Conservation (phyloP, 2,797 vertebrate species). For the Mormyrops attenuatus region DNA sequence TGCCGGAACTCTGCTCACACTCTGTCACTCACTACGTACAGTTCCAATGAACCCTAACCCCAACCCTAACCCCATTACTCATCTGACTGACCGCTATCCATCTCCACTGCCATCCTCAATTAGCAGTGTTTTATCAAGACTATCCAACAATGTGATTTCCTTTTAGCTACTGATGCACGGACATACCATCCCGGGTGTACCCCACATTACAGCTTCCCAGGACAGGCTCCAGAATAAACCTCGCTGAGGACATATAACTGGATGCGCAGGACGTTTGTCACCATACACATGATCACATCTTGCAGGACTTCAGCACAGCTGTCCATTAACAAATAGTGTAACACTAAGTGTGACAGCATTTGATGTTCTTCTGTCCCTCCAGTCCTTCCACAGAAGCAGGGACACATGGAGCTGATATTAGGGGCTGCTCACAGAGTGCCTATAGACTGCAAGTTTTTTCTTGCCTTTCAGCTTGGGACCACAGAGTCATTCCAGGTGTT, state of each 20-base stretch:
- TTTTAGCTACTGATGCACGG: neutral
- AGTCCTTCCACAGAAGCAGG: neutral
- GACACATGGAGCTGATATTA: neutral
- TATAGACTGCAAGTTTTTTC: neutral
- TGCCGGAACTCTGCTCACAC: neutral
- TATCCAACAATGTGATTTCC: neutral
- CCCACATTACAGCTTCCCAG: neutral
- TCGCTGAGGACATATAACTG: neutral
- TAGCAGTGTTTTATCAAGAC: neutral
- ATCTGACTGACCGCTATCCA: neutral
- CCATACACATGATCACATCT: neutral
- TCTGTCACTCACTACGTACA: neutral
- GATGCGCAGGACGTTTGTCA: neutral
- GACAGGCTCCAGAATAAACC: neutral
- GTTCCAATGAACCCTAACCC: neutral
- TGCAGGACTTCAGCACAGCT: neutral
- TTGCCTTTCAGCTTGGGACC: neutral
- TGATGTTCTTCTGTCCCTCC: neutral
- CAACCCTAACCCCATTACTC: neutral
- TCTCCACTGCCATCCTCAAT: neutral
- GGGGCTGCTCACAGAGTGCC: neutral
- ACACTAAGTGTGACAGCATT: neutral
- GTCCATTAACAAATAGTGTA: neutral
- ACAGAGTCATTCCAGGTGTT: neutral
- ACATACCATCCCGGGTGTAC: neutral